Conservation (phyloP, 2,113 vertebrate genomes). For the Oncorhynchus tshawytscha region DNA sequence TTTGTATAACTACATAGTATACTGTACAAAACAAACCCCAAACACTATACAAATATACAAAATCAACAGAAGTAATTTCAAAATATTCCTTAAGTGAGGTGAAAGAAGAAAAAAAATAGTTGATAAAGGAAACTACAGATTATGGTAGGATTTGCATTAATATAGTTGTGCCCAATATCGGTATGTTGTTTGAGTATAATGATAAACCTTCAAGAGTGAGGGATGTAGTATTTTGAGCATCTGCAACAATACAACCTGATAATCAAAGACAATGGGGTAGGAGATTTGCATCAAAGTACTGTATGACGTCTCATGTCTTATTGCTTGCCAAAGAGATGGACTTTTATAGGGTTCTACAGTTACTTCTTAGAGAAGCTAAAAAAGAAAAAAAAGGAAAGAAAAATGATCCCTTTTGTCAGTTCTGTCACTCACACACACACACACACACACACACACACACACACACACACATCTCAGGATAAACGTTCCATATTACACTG, state of each 20-base stretch:
- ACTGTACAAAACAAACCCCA: slow-evolving; percentile 30
- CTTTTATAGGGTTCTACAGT: background rate
- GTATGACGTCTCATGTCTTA: background rate
- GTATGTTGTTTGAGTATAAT: background rate
- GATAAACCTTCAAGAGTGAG: background rate
- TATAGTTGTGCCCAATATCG: slow-evolving; percentile 12
- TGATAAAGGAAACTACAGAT: background rate
- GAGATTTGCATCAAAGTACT: background rate
- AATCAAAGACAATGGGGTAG: background rate
- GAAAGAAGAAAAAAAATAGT: background rate
- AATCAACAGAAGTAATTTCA: slow-evolving; percentile 32
- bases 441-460: slow-evolving; percentile 13
- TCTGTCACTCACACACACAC: slow-evolving; percentile 13
- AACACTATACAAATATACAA: slow-evolving; percentile 58
- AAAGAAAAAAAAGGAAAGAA: slow-evolving; percentile 5
- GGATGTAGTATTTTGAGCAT: background rate
- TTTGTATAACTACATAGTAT: slow-evolving; percentile 35
- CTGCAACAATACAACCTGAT: background rate
- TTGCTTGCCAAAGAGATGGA: background rate
- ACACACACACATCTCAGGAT: background rate
- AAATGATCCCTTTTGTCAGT: slow-evolving; percentile 55
- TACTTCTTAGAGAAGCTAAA: background rate
- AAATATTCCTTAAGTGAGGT: background rate
- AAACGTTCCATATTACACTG: background rate
- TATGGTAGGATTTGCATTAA: background rate